Evolutionary conservation across 2,113 vertebrate species (phyloP).

Genomic region (Microcebus murinus): DNA sequence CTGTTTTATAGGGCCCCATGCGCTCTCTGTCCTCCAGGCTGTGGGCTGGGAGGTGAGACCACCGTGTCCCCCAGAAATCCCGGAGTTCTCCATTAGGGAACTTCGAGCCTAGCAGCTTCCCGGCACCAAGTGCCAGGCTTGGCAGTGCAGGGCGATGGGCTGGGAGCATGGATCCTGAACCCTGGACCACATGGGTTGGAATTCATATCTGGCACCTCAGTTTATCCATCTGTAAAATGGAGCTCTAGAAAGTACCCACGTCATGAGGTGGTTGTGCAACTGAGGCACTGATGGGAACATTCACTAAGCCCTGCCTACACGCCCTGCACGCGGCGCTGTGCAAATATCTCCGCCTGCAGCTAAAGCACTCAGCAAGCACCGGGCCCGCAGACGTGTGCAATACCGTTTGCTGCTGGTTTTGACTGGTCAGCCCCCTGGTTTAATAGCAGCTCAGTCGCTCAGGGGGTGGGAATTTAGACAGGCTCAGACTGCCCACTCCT

Average conservation of each 20-base stretch:
- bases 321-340: fast-evolving
- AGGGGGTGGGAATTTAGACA: not conserved
- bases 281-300: fast-evolving
- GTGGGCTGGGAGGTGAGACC: not conserved
- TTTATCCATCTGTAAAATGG: not conserved
- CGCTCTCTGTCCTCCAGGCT: not conserved
- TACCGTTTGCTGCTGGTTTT: not conserved
- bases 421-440: not conserved
- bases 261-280: not conserved
- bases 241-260: not conserved
- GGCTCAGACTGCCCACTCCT: not conserved
- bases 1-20: not conserved
- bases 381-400: not conserved
- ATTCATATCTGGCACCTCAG: not conserved
- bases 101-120: not conserved
- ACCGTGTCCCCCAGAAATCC: not conserved
- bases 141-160: not conserved
- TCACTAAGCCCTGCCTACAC: too few species aligned
- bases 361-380: not conserved
- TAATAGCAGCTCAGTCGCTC: not conserved
- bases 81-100: not conserved
- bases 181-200: not conserved
- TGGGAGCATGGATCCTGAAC: not conserved
- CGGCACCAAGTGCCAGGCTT: not conserved
- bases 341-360: not conserved